These are phyloP conservation scores for Gymnoscopelus microlampas DNA, from an alignment of 2,797 vertebrate genomes.

Conservation along the genomic window DNA sequence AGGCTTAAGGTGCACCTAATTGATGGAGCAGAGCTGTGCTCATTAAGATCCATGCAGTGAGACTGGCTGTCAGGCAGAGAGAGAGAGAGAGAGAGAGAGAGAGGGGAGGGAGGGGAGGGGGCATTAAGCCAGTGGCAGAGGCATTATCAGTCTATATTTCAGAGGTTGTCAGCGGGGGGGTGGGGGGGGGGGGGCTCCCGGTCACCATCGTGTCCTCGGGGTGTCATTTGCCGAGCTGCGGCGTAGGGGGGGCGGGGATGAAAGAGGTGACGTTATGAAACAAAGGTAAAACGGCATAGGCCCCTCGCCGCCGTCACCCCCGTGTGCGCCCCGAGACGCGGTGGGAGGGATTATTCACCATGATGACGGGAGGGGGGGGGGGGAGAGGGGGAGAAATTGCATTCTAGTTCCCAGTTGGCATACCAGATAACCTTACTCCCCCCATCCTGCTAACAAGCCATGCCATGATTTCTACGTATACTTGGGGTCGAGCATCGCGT, in stretches of 20 bases:
- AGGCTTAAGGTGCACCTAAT: conserved; percentile 58
- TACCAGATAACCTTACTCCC: too few relatives aligned
- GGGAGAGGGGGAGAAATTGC: too few relatives aligned
- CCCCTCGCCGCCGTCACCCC: too few relatives aligned
- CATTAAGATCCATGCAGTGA: conserved; percentile 66
- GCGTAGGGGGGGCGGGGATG: conserved; percentile 64
- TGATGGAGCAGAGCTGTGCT: conserved; percentile 55
- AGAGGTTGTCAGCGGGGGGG: conserved; percentile 58
- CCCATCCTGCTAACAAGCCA: too few relatives aligned
- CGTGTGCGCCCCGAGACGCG: too few relatives aligned
- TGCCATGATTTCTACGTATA: too few relatives aligned
- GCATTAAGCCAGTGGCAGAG: conserved; percentile 59
- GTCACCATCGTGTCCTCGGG: conserved; percentile 72
- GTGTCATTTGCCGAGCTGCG: conserved; percentile 63
- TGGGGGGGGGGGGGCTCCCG: conserved; percentile 17
- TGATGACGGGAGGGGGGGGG: too few relatives aligned
- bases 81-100: conserved; percentile 34
- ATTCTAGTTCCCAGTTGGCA: too few relatives aligned
- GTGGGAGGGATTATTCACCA: too few relatives aligned
- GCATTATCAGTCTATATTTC: conserved; percentile 76
- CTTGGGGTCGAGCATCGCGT: too few relatives aligned
- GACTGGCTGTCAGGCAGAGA: conserved; percentile 53
- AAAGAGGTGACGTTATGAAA: conserved; percentile 44
- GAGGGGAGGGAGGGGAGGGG: conserved; percentile 18
- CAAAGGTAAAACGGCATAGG: neutral